phyloP scores from a whole-genome alignment of 2,888 invertebrate species.

The Hydrotaea diabolus region DNA sequence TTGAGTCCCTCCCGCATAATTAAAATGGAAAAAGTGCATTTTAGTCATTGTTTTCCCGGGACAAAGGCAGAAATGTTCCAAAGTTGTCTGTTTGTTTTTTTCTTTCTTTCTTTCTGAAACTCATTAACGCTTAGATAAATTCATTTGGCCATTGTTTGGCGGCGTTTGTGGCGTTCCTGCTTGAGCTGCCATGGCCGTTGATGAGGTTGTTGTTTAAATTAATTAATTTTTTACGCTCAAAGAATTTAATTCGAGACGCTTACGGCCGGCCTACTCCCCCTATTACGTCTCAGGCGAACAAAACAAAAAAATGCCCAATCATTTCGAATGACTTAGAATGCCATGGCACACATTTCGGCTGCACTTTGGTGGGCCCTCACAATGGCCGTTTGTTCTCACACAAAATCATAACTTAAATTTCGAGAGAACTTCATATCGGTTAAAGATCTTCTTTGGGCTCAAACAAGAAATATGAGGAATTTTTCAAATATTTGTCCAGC shows the following conservation, averaged over 20 bases:
- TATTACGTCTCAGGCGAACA: conserved; percentile 36
- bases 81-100: conserved; percentile 14
- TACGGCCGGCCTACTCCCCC: conserved; percentile 16
- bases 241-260: conserved; percentile 61
- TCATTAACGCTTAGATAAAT: conserved; percentile 66
- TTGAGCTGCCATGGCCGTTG: conserved; percentile 40
- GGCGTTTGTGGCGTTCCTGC: conserved; percentile 50
- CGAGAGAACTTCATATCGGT: not conserved
- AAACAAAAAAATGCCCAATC: conserved; percentile 41
- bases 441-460: not conserved
- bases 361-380: not conserved
- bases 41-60: conserved; percentile 36
- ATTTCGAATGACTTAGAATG: conserved; percentile 13
- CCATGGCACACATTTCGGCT: not conserved
- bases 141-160: conserved; percentile 63
- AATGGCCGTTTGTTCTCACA: not conserved
- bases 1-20: conserved; percentile 61
- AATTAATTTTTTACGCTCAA: conserved; percentile 67
- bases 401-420: conserved; percentile 29
- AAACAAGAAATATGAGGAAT: conserved; percentile 22
- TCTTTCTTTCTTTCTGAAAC: conserved; percentile 44
- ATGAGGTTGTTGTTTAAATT: conserved; percentile 64
- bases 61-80: conserved; percentile 49
- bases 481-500: conserved; percentile 31
- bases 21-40: conserved; percentile 61